Percentiles rank a stretch among this genome's conserved stretches.
These are phyloP conservation scores for Tangara arthus DNA, from an alignment of 2,797 vertebrate species.

Conservation along the genomic window DNA sequence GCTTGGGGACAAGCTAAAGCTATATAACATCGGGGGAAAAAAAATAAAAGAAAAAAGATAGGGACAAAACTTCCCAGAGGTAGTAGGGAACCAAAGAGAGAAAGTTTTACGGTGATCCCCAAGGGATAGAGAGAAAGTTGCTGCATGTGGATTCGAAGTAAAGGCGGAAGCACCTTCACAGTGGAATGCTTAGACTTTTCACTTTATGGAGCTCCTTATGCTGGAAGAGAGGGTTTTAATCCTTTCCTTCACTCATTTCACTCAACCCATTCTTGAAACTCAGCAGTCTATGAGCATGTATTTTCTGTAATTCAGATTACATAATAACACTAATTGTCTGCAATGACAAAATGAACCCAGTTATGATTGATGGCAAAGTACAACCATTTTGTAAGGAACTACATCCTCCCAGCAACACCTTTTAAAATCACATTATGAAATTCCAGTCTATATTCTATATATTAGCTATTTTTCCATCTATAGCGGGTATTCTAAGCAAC, in stretches of 20 bases:
- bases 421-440: conserved; percentile 43
- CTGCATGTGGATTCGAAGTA: background rate
- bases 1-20: background rate
- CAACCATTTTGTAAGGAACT: conserved; percentile 4
- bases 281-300: background rate
- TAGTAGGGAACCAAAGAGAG: background rate
- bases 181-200: background rate
- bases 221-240: background rate
- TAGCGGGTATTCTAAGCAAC: conserved; percentile 42
- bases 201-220: background rate
- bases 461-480: conserved; percentile 46
- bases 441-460: conserved; percentile 51
- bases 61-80: background rate
- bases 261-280: background rate
- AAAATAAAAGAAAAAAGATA: background rate
- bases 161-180: background rate
- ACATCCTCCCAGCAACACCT: background rate
- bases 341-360: conserved; percentile 40
- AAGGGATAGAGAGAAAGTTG: background rate
- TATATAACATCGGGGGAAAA: background rate
- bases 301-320: background rate
- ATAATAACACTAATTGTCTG: background rate
- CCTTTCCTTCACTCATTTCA: background rate
- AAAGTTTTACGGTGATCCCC: background rate
- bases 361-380: conserved; percentile 34